These are phyloP conservation scores for Nothobranchius kuhntae DNA, from an alignment of 2,113 vertebrate species.

Conservation along the genomic window DNA sequence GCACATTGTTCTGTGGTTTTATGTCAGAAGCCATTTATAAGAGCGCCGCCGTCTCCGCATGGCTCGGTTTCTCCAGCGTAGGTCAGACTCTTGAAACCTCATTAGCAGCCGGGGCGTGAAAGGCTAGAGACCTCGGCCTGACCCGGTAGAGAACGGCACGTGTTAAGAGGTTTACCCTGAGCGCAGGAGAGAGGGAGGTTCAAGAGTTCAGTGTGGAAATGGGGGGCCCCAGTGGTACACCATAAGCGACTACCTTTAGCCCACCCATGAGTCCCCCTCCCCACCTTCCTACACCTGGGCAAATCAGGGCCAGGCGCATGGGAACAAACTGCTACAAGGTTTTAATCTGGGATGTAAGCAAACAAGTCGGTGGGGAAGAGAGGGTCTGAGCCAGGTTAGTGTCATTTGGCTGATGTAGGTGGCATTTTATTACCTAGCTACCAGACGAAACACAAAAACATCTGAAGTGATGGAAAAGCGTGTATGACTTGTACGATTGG, in stretches of 20 bases:
- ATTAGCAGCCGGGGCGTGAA: constrained; percentile 71
- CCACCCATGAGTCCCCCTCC: constrained; percentile 53
- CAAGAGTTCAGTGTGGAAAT: constrained; percentile 60
- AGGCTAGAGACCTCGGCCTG: constrained; percentile 64
- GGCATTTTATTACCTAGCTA: constrained; percentile 3
- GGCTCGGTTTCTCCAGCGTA: constrained; percentile 37
- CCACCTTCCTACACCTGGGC: constrained; percentile 50
- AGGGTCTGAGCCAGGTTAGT: constrained; percentile 19
- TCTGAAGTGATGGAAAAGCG: too few relatives aligned
- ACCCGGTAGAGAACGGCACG: constrained; percentile 64
- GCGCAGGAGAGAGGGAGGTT: constrained; percentile 46
- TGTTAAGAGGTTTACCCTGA: constrained; percentile 59
- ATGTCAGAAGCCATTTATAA: constrained; percentile 60
- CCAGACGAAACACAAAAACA: background rate
- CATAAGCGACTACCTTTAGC: constrained; percentile 36
- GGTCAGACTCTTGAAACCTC: constrained; percentile 69
- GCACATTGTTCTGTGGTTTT: constrained; percentile 50
- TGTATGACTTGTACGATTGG: too few relatives aligned
- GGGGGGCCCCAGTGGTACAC: constrained; percentile 36
- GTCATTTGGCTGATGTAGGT: constrained; percentile 11
- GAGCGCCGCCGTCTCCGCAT: constrained; percentile 23
- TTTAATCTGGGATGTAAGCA: constrained; percentile 20
- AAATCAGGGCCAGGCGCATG: constrained; percentile 30
- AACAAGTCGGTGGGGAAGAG: constrained; percentile 3
- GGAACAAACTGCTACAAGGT: constrained; percentile 21